phyloP scores from a whole-genome alignment of 2,888 invertebrate species.

The Tromatobia lineatoria region DNA sequence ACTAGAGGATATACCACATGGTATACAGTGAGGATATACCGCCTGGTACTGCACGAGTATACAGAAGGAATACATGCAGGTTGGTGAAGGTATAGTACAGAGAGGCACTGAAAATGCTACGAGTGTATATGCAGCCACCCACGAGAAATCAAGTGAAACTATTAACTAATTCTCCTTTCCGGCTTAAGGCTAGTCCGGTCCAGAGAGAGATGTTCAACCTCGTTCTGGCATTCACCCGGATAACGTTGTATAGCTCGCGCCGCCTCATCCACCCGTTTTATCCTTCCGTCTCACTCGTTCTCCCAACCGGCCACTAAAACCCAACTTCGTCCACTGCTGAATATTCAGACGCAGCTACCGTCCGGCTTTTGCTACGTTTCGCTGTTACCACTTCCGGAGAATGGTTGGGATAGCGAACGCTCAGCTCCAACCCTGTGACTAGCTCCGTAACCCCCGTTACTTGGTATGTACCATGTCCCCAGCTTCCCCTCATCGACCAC shows the following conservation, averaged over 20 bases:
- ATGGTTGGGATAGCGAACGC: slow-evolving; percentile 19
- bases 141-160: slow-evolving; percentile 68
- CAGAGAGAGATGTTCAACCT: slow-evolving; percentile 53
- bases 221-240: slow-evolving; percentile 42
- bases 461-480: slow-evolving; percentile 6
- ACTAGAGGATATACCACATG: slow-evolving; percentile 8
- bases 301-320: slow-evolving; percentile 39
- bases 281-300: slow-evolving; percentile 43
- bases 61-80: slow-evolving; percentile 12
- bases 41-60: slow-evolving; percentile 15
- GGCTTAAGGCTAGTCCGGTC: slow-evolving; percentile 62
- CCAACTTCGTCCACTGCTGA: slow-evolving; percentile 63
- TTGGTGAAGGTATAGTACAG: not conserved
- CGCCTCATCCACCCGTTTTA: slow-evolving; percentile 21
- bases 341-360: slow-evolving; percentile 64
- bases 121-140: slow-evolving; percentile 31
- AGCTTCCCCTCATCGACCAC: slow-evolving; percentile 44
- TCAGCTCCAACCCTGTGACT: slow-evolving; percentile 44
- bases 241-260: slow-evolving; percentile 22
- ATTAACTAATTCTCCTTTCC: slow-evolving; percentile 73
- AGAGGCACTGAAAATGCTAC: slow-evolving; percentile 35
- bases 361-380: slow-evolving; percentile 66
- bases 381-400: slow-evolving; percentile 67
- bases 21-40: slow-evolving; percentile 6
- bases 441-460: slow-evolving; percentile 26